Base-by-base conservation (phyloP, 1,140 invertebrate species). In the Pogonomyrmex barbatus region DNA sequence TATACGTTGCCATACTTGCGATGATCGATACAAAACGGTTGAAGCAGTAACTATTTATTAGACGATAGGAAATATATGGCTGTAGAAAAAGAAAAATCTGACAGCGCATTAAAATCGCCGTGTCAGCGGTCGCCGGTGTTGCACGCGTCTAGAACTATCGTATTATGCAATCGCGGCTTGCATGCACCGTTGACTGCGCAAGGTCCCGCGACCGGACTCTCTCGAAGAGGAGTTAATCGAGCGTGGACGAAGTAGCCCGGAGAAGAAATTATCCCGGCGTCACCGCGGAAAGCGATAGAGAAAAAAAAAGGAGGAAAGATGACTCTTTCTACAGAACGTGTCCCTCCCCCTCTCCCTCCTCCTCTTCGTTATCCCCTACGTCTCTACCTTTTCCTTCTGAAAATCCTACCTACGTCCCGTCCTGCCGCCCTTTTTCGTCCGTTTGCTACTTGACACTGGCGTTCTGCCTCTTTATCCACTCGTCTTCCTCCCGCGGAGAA, bases 151-250 rank as follows among this genome's bases (percentile, higher is more conserved):
- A 1, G 39, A 50, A 68, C 65, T 47, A 54, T 77, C 36, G 83
- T 42, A 73, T 89, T 81, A 86, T 33, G 87, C 65, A 87, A 87
- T 56, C 58, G 65, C 78, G 33, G 54, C 6, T 83, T 42, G 77
- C 50, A 87, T 68, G 87, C 60, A 76, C 14, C 50, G 85, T 85
- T 89, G 75, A 63, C 77, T 58, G 56, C 33, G 54, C 88, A 89
- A 90, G 88, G 75, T 89, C 89, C 63, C 85, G 24, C 50, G 76
- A 77, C 33, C 54, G 76, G 58, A 65, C 42, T 70, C 58, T 47
- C 39, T 54, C 71, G 56, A 73, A 79, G 73, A 83, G 62, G 30
- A 87, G 70, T 90, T 90, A 90, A 90, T 90, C 89, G 89, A 90
- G 88, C 89, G 88, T 90, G 81, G 86, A 89, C 39, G 85, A 85